Evolutionary conservation across 2,113 vertebrate species (phyloP).

Genomic region (Pelobates fuscus): DNA sequence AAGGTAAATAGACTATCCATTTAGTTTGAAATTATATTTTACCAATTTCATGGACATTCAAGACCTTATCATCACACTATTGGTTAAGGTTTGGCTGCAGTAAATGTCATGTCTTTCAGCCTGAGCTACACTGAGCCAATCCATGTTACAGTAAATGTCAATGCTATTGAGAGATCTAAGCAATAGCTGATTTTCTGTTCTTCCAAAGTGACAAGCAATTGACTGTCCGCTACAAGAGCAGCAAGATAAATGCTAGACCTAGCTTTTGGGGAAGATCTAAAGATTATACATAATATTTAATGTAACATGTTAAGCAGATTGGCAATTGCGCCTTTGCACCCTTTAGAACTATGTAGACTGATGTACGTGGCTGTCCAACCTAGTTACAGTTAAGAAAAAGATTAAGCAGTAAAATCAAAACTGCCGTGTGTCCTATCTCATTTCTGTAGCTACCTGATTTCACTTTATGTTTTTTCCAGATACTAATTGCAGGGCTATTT

Average conservation of each 20-base stretch:
- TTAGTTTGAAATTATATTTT: constrained; percentile 68
- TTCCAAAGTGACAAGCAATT: constrained; percentile 66
- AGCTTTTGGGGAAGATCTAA: constrained; percentile 45
- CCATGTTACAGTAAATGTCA: constrained; percentile 73
- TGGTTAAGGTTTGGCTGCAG: constrained; percentile 66
- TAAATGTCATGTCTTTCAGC: constrained; percentile 74
- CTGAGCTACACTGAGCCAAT: constrained; percentile 63
- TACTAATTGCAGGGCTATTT: constrained; percentile 14
- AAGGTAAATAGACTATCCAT: constrained; percentile 70
- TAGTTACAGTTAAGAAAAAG: constrained; percentile 23
- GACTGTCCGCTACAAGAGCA: constrained; percentile 61
- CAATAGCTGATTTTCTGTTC: constrained; percentile 59
- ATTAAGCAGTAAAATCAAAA: constrained; percentile 11
- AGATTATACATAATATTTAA: constrained; percentile 48
- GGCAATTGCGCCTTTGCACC: constrained; percentile 26
- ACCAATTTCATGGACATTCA: constrained; percentile 64
- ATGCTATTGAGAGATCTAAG: constrained; percentile 62
- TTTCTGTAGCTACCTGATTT: constrained; percentile 11
- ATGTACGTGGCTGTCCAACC: constrained; percentile 5
- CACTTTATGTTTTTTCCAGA: neutral
- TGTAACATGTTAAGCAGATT: constrained; percentile 45
- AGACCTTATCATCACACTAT: constrained; percentile 70
- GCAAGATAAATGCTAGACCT: constrained; percentile 64
- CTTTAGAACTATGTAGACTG: constrained; percentile 7
- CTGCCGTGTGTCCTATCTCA: neutral